Conservation (phyloP, 2,888 invertebrate genomes). For the Nowickia ferox region DNA sequence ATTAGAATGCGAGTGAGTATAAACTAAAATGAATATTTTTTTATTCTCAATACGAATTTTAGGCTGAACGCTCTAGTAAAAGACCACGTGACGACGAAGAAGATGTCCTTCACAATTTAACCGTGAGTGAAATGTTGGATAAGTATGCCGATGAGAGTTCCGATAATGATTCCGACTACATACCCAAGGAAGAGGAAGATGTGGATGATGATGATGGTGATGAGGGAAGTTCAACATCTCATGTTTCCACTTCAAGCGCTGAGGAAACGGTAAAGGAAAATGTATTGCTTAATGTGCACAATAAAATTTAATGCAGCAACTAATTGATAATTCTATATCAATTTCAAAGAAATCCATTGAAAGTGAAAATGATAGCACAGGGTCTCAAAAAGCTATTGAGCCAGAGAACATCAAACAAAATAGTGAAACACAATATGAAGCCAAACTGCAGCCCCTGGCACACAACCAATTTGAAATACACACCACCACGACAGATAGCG, state of each 20-base stretch:
- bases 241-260: slow-evolving; percentile 37
- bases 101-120: slow-evolving; percentile 74
- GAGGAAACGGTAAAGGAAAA: slow-evolving; percentile 51
- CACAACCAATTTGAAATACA: slow-evolving; percentile 60
- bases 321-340: background rate
- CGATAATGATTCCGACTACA: slow-evolving; percentile 80
- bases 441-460: slow-evolving; percentile 64
- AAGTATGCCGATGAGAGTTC: slow-evolving; percentile 78
- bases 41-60: background rate
- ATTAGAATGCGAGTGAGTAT: no score
- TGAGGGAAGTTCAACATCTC: slow-evolving; percentile 60
- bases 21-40: background rate
- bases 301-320: background rate
- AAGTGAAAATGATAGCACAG: background rate
- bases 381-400: background rate
- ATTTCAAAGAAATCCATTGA: background rate
- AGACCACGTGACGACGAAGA: slow-evolving; percentile 74
- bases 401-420: slow-evolving; percentile 55
- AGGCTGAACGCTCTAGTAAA: slow-evolving; percentile 65
- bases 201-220: slow-evolving; percentile 7
- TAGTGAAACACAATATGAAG: slow-evolving; percentile 47
- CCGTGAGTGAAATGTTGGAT: slow-evolving; percentile 77
- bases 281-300: slow-evolving; percentile 4
- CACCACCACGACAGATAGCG: slow-evolving; percentile 53
- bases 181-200: slow-evolving; percentile 75